These are phyloP conservation scores for Tachycineta bicolor DNA, from an alignment of 2,113 vertebrate species.

Conservation along the genomic window DNA sequence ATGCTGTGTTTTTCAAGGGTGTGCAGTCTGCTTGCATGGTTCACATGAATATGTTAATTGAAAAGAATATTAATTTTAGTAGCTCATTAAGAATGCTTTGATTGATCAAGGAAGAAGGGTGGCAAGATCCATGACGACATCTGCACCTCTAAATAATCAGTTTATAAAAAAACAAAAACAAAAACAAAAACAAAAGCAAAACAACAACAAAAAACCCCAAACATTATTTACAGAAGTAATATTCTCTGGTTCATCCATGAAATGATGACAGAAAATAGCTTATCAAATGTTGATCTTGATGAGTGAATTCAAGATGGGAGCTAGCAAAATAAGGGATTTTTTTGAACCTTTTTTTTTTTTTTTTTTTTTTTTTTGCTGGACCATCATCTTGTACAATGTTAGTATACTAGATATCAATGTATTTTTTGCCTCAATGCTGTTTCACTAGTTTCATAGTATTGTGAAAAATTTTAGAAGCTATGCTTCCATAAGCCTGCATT, in stretches of 20 bases:
- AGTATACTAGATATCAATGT: accelerated
- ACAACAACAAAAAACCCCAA: too few relatives aligned
- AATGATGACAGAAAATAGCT: not conserved
- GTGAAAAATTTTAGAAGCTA: not conserved
- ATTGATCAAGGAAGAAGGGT: not conserved
- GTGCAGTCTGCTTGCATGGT: not conserved
- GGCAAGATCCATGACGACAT: not conserved
- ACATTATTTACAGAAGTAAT: not conserved
- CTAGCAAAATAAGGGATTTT: not conserved
- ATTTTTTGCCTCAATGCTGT: not conserved
- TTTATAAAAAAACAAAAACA: not conserved
- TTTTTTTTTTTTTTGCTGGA: not conserved
- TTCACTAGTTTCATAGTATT: not conserved
- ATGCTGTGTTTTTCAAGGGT: not conserved
- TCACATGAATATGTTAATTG: not conserved
- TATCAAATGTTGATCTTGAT: not conserved
- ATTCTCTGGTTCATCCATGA: not conserved
- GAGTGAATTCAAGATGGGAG: not conserved
- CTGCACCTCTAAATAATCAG: not conserved
- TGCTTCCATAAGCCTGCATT: not conserved
- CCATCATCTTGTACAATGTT: not conserved
- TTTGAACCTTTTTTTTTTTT: not conserved
- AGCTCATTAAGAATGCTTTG: not conserved
- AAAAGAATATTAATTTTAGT: not conserved
- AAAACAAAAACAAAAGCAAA: not conserved